Evolutionary conservation across 2,113 vertebrate genomes (phyloP).

Genomic region (Arizona elegans): DNA sequence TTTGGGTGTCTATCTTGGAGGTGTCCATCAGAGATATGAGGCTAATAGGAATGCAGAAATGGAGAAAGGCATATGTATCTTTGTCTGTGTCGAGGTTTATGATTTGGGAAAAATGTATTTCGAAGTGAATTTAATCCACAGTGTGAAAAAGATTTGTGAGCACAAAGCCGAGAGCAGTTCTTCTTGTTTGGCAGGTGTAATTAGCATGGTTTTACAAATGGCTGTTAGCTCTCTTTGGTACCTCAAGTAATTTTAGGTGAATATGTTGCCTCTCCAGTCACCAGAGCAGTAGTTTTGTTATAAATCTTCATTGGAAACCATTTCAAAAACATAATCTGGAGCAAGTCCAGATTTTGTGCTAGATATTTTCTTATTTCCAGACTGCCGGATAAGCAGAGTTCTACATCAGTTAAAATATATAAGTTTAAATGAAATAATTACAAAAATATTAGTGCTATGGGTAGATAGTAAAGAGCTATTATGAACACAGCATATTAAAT

Average conservation of each 20-base stretch:
- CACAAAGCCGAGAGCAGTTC: not conserved
- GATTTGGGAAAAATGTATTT: not conserved
- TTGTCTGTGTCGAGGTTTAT: not conserved
- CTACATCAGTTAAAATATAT: not conserved
- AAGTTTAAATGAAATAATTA: not conserved
- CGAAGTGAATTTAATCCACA: slow-evolving; percentile 8
- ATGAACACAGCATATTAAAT: not conserved
- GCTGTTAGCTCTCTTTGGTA: not conserved
- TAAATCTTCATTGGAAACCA: not conserved
- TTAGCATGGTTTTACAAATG: not conserved
- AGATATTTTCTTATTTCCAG: not conserved
- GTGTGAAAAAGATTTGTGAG: not conserved
- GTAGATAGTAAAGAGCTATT: not conserved
- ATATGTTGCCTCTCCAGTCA: not conserved
- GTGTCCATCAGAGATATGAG: not conserved
- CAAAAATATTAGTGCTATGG: not conserved
- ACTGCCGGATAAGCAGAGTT: not conserved
- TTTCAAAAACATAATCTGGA: not conserved
- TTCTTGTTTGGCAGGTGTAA: not conserved
- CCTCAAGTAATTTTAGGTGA: not conserved
- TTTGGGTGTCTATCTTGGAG: not conserved
- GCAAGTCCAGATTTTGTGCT: not conserved
- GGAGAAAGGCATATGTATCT: not conserved
- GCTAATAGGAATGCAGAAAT: not conserved
- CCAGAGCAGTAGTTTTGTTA: not conserved